phyloP scores from a whole-genome alignment of 2,888 invertebrate genomes.

The Sinhomidia bicolor region DNA sequence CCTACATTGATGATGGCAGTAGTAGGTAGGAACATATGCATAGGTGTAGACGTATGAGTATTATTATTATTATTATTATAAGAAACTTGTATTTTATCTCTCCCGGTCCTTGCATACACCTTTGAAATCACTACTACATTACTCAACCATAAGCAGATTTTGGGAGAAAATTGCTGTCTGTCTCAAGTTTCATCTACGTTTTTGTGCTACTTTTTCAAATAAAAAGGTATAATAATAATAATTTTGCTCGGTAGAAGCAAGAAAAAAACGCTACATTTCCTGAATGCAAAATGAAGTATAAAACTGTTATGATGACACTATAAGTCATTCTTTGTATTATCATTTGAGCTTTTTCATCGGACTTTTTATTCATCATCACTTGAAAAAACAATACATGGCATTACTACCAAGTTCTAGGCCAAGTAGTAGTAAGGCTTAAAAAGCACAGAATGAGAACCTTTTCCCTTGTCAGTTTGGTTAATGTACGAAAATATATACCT shows the following conservation, averaged over 20 bases:
- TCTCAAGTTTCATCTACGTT: slow-evolving; percentile 18
- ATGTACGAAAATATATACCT: too few species aligned
- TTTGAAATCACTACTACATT: slow-evolving; percentile 26
- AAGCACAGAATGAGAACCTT: too few species aligned
- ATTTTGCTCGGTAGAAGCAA: neutral
- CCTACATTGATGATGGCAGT: too few species aligned
- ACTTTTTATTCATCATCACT: neutral
- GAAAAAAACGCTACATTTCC: neutral
- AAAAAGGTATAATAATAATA: neutral
- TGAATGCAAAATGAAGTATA: slow-evolving; percentile 23
- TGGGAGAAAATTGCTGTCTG: slow-evolving; percentile 3
- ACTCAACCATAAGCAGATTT: slow-evolving; percentile 45
- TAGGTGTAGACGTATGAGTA: too few species aligned
- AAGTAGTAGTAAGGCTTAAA: too few species aligned
- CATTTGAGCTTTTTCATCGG: neutral
- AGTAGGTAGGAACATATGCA: too few species aligned
- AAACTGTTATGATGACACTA: neutral
- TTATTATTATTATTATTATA: too few species aligned
- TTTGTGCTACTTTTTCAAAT: neutral
- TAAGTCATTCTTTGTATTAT: neutral
- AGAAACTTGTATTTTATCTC: too few species aligned
- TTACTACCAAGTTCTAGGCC: slow-evolving; percentile 55
- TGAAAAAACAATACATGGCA: neutral
- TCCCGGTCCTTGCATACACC: neutral
- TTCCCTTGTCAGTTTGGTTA: too few species aligned